Base-by-base conservation (phyloP, 2,888 invertebrate genomes). In the Drepanosiphum platanoidis region DNA sequence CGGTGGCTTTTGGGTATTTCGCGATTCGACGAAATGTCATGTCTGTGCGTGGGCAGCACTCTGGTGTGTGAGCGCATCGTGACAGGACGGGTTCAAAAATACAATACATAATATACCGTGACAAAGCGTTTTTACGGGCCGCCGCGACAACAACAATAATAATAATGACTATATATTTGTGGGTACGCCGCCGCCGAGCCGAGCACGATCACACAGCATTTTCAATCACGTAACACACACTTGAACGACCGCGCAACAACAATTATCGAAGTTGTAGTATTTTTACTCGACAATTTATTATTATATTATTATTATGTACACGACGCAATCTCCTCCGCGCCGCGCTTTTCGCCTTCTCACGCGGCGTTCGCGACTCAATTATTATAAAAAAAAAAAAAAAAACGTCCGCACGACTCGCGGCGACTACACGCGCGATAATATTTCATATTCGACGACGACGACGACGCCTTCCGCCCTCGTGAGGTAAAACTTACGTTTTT, bases 111-210 rank as follows among this genome's bases (percentile, higher is more conserved):
- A 18, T 39, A 32, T 30, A 78, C 78, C 79, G 66, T 79, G 79
- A 79, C 66, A 32, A n/a, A n/a, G 79, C 66, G 66, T 79, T 79
- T 66, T 77, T 1, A 77, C 39, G 32, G 39, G 4, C 58, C 77
- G 18, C n/a, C 30, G 30, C 30, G 9, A 61, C 27, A 7, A 13
- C 27, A 11, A 61, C 4, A 8, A 52, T 22, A 68, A 34, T 68
- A 22, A 68, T 22, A 36, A 68, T 34, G 36, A 34, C 22, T 22
- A 8, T 2, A 68, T 34, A 8, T 22, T 68, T 64, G 9, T 27
- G 4, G 8, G 9, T 22, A 68, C 22, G 5, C 18, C 13, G 18
- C 9, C 46, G 32, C 22, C 36, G 27, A 77, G 34, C 27, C 58
- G 58, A 7, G 75, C 77, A 77, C 77, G 77, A 78, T 64, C 42